phyloP scores from a whole-genome alignment of 35 echinoderm and acorn worm genomes.

The Chiridota heheva region DNA sequence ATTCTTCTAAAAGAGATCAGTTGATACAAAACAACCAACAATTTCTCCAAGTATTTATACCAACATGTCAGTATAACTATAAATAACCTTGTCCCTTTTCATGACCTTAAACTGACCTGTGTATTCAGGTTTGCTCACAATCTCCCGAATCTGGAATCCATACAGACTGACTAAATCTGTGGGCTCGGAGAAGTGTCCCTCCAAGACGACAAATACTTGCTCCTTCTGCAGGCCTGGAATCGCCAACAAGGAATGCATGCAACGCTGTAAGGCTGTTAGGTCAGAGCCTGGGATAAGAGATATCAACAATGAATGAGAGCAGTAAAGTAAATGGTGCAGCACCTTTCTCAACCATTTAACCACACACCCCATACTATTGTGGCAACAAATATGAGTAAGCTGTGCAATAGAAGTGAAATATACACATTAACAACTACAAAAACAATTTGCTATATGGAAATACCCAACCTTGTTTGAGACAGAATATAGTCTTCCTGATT shows the following conservation, averaged over 20 bases:
- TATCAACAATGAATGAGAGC: not conserved
- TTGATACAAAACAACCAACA: not conserved
- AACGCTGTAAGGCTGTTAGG: conserved; percentile 57
- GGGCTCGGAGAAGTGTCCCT: conserved; percentile 84
- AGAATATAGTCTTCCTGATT: not conserved
- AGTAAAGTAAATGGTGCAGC: not conserved
- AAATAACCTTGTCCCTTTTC: no score
- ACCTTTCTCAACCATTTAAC: not conserved
- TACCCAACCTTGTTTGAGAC: not conserved
- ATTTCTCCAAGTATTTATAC: not conserved
- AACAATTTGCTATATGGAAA: not conserved
- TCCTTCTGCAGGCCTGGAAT: conserved; percentile 55
- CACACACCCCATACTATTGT: not conserved
- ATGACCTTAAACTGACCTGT: no score
- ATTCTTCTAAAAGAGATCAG: no score
- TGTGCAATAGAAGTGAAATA: not conserved
- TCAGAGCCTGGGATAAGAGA: conserved; percentile 46
- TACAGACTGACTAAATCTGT: conserved; percentile 70
- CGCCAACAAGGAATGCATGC: conserved; percentile 59
- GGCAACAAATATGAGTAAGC: not conserved
- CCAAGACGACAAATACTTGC: conserved; percentile 53
- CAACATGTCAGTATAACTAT: not conserved
- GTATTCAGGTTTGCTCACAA: no score
- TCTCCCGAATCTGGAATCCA: no score
- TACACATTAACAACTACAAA: not conserved